Conservation (phyloP, 2,797 vertebrate genomes). For the Danionella dracula region DNA sequence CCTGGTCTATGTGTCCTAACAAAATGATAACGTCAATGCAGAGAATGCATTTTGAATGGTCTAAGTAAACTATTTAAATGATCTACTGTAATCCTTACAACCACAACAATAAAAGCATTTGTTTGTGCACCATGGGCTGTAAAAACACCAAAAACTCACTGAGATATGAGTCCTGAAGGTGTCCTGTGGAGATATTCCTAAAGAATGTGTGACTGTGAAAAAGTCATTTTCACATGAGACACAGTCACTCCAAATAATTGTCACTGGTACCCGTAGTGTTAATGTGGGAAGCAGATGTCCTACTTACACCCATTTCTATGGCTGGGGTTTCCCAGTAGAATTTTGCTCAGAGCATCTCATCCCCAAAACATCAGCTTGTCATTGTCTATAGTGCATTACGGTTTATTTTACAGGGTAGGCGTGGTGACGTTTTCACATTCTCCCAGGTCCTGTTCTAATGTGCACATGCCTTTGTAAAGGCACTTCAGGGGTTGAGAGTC, state of each 20-base stretch:
- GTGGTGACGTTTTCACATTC: background rate
- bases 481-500: background rate
- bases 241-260: background rate
- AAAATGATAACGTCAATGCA: no score
- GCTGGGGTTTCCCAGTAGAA: background rate
- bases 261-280: no score
- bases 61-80: no score
- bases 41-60: no score
- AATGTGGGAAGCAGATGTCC: no score
- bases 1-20: no score
- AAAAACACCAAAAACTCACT: background rate
- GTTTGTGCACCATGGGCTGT: no score
- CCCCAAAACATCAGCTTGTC: no score
- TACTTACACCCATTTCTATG: background rate
- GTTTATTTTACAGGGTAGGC: background rate
- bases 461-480: no score
- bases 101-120: no score
- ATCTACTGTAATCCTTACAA: no score
- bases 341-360: no score
- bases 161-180: background rate
- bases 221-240: background rate
- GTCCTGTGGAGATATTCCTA: background rate
- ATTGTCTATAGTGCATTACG: background rate
- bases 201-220: background rate
- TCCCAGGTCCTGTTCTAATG: background rate